These are phyloP conservation scores for Megaceryle alcyon DNA, from an alignment of 2,797 vertebrate genomes.

Conservation along the genomic window DNA sequence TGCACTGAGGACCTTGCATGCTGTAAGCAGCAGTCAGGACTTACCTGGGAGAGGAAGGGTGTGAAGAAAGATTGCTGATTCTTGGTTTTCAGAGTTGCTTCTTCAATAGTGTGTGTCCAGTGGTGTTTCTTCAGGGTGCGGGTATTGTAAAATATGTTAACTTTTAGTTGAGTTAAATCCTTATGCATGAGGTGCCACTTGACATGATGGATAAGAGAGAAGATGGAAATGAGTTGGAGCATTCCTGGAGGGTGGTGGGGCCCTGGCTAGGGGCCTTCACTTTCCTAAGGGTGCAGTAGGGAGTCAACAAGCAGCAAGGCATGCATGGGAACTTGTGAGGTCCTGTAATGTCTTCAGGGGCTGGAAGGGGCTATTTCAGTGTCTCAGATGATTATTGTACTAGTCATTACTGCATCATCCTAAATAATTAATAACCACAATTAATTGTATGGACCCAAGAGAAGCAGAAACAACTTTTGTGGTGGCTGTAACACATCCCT, in stretches of 20 bases:
- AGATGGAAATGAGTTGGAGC: neutral
- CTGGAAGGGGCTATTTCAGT: neutral
- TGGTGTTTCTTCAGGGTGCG: neutral
- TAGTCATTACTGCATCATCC: neutral
- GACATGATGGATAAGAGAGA: neutral
- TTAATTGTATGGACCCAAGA: conserved; percentile 4
- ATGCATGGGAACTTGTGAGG: neutral
- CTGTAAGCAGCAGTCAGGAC: neutral
- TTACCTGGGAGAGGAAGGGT: neutral
- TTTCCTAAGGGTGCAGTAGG: neutral
- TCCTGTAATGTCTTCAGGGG: neutral
- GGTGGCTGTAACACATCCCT: neutral
- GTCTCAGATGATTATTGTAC: neutral
- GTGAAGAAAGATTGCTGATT: neutral
- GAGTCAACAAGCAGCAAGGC: neutral
- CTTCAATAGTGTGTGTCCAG: neutral
- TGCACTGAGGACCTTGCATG: rapidly evolving
- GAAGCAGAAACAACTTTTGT: neutral
- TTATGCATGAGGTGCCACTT: neutral
- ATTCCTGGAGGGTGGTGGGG: neutral
- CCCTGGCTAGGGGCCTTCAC: neutral
- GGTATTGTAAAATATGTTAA: neutral
- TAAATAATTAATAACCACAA: conserved; percentile 36
- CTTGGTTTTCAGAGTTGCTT: neutral
- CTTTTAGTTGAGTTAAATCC: neutral